These are phyloP conservation scores for Hyposoter dolosus DNA, from an alignment of 2,888 invertebrate species.

Conservation along the genomic window DNA sequence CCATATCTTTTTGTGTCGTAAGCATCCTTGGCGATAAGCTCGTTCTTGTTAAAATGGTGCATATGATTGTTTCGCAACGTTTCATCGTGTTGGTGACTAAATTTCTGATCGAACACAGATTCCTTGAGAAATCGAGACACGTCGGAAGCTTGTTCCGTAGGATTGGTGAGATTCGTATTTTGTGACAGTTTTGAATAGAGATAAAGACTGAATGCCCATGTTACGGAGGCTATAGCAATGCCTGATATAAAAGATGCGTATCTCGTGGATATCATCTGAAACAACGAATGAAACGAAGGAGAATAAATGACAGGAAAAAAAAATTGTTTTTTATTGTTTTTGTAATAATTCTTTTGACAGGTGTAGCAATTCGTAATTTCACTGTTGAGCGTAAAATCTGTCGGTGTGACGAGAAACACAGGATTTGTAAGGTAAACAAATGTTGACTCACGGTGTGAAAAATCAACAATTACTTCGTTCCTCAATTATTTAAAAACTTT, in stretches of 20 bases:
- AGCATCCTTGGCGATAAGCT: slow-evolving; percentile 66
- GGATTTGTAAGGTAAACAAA: neutral
- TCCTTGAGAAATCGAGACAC: slow-evolving; percentile 74
- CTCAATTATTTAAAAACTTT: neutral
- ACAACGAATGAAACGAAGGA: slow-evolving; percentile 9
- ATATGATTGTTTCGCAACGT: slow-evolving; percentile 72
- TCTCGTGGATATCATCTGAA: slow-evolving; percentile 81
- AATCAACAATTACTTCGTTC: neutral
- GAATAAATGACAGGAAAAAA: neutral
- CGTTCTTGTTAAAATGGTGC: slow-evolving; percentile 63
- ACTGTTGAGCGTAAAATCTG: neutral
- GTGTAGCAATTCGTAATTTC: neutral
- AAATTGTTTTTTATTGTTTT: neutral
- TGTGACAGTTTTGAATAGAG: slow-evolving; percentile 88
- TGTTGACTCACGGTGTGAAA: slow-evolving; percentile 43
- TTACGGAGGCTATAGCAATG: slow-evolving; percentile 90
- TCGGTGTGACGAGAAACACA: neutral
- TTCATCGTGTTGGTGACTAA: slow-evolving; percentile 61
- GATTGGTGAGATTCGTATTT: slow-evolving; percentile 77
- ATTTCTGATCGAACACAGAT: slow-evolving; percentile 75
- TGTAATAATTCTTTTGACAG: neutral
- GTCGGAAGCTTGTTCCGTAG: slow-evolving; percentile 83
- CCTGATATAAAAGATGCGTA: slow-evolving; percentile 90
- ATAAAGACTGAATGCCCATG: slow-evolving; percentile 91
- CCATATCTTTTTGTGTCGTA: slow-evolving; percentile 74